Base-by-base conservation (phyloP, 2,888 invertebrate genomes). In the Oscheius sp. region DNA sequence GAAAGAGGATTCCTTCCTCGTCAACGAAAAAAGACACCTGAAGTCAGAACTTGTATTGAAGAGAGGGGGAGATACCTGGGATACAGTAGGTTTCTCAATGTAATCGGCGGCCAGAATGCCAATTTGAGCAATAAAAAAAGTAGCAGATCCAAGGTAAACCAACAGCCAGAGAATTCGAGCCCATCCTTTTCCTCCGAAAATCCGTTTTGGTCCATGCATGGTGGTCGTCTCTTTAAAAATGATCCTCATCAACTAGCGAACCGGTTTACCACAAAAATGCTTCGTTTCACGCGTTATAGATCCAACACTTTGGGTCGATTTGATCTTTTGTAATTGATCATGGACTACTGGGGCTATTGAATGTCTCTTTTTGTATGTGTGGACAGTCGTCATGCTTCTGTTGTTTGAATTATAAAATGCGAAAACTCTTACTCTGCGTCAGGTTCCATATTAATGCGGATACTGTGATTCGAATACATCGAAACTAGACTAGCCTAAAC, bases 161-260 rank as follows among this genome's bases (percentile, higher is more conserved):
- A 78, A 33, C 1, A 76, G 69, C 84, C 84, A 84, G 55, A 84
- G 75, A 6, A 72, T 70, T 15, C 68, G 53, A n/a, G 78, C 71
- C 70, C 45, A 71, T 45, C 67, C 31, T 37, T 76, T 76, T 10
- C 79, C 76, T 25, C 67, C 57, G 72, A 82, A 84, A 50, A 85
- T 75, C 31, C 85, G 70, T 46, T 82, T 73, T 15, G 83, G 80
- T 37, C 85, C 85, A 70, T 85, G 85, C 33, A 85, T 67, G 23
- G 85, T 82, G 12, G 85, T 82, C 8, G 81, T 81, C n/a, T 82
- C 84, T 53, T 53, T 10, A n/a, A 53, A 23, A 57, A 57, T n/a
- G n/a, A n/a, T n/a, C n/a, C n/a, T n/a, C n/a, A n/a, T 1, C 33
- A 25, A 27, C 20, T 37, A 31, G 23, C 17, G 15, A 1, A 23